Percentiles rank a stretch among this genome's conserved stretches.
phyloP scores from a whole-genome alignment of 2,888 invertebrate species.

The Pandemis heparana region DNA sequence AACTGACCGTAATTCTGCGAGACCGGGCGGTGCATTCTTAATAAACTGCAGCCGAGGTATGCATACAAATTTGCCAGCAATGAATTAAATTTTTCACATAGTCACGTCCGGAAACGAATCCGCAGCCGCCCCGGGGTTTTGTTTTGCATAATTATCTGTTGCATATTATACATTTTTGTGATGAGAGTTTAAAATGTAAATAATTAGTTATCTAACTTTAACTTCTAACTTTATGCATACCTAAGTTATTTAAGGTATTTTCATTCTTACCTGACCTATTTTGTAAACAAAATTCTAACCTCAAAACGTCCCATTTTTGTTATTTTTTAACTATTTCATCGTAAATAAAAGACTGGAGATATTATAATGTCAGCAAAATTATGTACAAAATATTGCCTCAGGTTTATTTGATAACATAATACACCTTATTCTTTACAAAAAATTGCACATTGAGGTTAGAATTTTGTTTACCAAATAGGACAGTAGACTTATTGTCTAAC shows the following conservation, averaged over 20 bases:
- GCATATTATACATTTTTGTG: slow-evolving; percentile 17
- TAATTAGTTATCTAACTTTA: not conserved
- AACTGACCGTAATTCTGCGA: slow-evolving; percentile 63
- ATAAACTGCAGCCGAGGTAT: slow-evolving; percentile 74
- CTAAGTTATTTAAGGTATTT: not conserved
- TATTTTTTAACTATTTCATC: too few species aligned
- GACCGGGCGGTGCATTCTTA: slow-evolving; percentile 72
- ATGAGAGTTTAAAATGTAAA: not conserved
- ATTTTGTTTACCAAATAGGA: too few species aligned
- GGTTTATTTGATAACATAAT: too few species aligned
- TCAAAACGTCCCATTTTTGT: too few species aligned
- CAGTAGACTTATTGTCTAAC: too few species aligned
- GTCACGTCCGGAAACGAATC: slow-evolving; percentile 59
- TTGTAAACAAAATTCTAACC: too few species aligned
- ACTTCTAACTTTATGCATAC: not conserved
- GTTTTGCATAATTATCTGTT: slow-evolving; percentile 41
- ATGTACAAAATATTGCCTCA: too few species aligned
- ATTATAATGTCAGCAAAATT: too few species aligned
- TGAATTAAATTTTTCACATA: slow-evolving; percentile 78
- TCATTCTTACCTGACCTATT: too few species aligned
- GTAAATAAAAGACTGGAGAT: too few species aligned
- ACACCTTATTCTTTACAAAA: too few species aligned
- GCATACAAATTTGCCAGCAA: slow-evolving; percentile 74
- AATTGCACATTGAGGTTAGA: too few species aligned
- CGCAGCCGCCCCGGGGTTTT: slow-evolving; percentile 42